Base-by-base conservation (phyloP, 1,140 invertebrate genomes). In the Laupala kohalensis region DNA sequence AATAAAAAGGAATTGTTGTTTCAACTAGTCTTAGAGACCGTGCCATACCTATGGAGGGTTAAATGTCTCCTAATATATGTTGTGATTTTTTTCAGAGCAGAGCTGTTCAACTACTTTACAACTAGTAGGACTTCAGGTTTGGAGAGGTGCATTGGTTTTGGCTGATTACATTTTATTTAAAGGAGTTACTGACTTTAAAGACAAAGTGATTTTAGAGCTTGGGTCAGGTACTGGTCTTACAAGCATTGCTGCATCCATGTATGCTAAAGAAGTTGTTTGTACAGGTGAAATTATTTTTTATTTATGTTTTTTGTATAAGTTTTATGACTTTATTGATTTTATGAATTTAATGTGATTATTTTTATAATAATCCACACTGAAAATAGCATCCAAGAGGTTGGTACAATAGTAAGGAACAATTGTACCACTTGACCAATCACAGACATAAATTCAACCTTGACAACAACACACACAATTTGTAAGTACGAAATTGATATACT, bases 71-170 rank as follows among this genome's bases (percentile, higher is more conserved):
- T n/a, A n/a, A n/a, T n/a, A n/a, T n/a, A n/a, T n/a, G n/a, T n/a
- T n/a, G n/a, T n/a, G n/a, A 9, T 71, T 63, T 67, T 62, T 73
- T 78, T 73, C 77, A 92, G 91, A 93, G 78, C 91, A 94, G 77
- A 88, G 86, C 76, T 84, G 81, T 70, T 86, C 87, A 69, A 94
- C 92, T 0, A 85, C 86, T 67, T 81, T 95, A 28, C 81, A 86
- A 27, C 76, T 93, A 65, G 92, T 94, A 3, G 93, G 92, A 0
- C 77, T 92, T 12, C 92, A 96, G 85, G 87, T 95, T 64, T 96
- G 94, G 94, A 80, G 92, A 69, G 93, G 93, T 13, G 91, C 92
- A 13, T 85, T 95, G 53, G 80, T 95, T 5, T 78, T 95, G 25
- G 89, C 89, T 6, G 94, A 96, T 80, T 92, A 88, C 78, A 81